Conservation (phyloP, 1,140 invertebrate species). For the Lepidurus couesii region DNA sequence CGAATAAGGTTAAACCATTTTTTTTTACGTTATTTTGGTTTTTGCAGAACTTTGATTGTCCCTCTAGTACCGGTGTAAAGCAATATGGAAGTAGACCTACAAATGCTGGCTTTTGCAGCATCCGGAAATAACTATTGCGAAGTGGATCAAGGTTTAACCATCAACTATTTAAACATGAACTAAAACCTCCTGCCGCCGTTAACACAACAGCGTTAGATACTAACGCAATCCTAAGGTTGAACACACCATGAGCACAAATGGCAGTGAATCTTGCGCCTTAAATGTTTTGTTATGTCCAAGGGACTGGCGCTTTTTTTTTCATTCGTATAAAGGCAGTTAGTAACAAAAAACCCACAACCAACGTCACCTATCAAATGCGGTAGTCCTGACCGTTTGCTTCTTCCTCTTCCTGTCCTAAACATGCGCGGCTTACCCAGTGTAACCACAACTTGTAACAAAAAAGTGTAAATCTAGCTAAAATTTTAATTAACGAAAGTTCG, state of each 20-base stretch:
- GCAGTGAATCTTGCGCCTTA: slow-evolving; percentile 16
- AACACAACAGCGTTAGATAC: background rate
- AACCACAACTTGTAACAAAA: background rate
- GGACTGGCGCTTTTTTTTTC: background rate
- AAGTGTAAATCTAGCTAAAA: background rate
- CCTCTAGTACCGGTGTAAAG: background rate
- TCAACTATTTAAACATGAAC: background rate
- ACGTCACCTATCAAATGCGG: background rate
- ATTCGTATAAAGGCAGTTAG: slow-evolving; percentile 1
- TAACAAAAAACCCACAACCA: background rate
- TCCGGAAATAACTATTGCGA: background rate
- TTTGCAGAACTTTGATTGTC: slow-evolving; percentile 6
- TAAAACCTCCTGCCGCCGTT: background rate
- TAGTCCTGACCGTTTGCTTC: slow-evolving; percentile 21
- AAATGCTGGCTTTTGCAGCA: background rate
- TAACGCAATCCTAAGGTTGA: slow-evolving; percentile 8
- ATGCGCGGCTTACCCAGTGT: background rate
- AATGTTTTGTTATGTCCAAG: background rate
- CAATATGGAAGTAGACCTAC: background rate
- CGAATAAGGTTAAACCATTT: background rate
- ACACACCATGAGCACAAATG: slow-evolving; percentile 18
- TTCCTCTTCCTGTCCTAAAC: background rate
- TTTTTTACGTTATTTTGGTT: background rate
- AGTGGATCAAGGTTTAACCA: background rate
- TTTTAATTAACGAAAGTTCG: background rate